phyloP scores from a whole-genome alignment of 2,113 vertebrate genomes.

The Tachycineta bicolor region DNA sequence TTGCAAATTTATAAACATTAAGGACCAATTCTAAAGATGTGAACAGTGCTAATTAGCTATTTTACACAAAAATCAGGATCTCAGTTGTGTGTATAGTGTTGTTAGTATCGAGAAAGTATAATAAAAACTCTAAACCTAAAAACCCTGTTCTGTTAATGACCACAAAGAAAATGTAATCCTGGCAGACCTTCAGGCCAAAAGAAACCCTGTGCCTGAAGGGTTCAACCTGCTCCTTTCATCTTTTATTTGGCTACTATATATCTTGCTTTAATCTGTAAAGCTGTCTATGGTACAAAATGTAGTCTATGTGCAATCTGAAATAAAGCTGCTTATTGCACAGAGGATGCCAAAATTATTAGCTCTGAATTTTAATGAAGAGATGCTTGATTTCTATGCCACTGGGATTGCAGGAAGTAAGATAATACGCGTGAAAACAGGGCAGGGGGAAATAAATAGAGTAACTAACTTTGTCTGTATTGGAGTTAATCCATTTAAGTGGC shows the following conservation, averaged over 20 bases:
- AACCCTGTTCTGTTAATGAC: not conserved
- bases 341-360: constrained; percentile 20
- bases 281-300: not conserved
- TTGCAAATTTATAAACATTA: not conserved
- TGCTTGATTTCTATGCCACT: not conserved
- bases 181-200: not conserved
- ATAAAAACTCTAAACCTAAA: not conserved
- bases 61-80: not conserved
- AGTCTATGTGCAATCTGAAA: not conserved
- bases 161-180: not conserved
- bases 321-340: constrained; percentile 1
- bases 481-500: not conserved
- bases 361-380: constrained; percentile 30
- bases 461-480: not conserved
- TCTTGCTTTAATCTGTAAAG: not conserved
- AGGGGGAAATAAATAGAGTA: not conserved
- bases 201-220: not conserved
- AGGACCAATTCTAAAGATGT: not conserved
- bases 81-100: not conserved
- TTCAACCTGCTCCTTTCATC: not conserved
- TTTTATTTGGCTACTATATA: not conserved
- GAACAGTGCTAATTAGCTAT: not conserved
- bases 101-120: not conserved
- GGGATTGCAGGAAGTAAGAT: not conserved
- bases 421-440: not conserved